Conservation (phyloP, 2,113 vertebrate species). For the Dromas ardeola region DNA sequence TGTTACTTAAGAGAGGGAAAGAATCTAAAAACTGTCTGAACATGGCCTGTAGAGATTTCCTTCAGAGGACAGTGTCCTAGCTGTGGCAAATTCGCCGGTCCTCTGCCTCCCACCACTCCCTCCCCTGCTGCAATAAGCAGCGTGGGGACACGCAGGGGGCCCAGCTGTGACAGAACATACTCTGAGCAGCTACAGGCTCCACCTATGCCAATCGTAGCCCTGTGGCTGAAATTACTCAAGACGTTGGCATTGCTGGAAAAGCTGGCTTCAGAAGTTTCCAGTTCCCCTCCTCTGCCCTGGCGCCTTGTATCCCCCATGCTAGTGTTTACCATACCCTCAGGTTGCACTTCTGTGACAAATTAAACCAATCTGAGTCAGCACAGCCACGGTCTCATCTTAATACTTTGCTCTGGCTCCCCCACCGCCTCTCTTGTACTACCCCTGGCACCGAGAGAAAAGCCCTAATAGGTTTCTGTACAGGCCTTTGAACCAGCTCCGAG, state of each 20-base stretch:
- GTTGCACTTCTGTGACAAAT: neutral
- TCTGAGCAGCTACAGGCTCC: neutral
- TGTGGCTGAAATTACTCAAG: neutral
- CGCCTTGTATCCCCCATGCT: neutral
- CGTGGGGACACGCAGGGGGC: rapidly evolving
- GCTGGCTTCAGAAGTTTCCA: neutral
- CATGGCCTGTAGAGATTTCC: neutral
- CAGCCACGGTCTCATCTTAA: neutral
- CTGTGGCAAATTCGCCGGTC: neutral
- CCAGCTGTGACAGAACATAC: neutral
- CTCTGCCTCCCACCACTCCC: neutral
- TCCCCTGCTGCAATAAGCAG: neutral
- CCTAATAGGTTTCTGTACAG: neutral
- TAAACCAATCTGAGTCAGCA: neutral
- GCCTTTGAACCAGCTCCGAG: neutral
- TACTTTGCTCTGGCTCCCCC: neutral
- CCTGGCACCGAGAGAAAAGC: neutral
- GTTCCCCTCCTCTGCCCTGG: neutral
- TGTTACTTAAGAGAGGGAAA: neutral
- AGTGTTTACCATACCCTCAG: neutral
- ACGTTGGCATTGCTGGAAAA: neutral
- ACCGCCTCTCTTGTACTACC: neutral
- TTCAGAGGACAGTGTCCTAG: neutral
- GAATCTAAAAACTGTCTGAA: neutral
- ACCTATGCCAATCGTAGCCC: neutral